A percentile compares a stretch with the other conserved stretches of the same genome.
These are phyloP conservation scores for Chrysodeixis includens DNA, from an alignment of 2,888 invertebrate species.

Conservation along the genomic window DNA sequence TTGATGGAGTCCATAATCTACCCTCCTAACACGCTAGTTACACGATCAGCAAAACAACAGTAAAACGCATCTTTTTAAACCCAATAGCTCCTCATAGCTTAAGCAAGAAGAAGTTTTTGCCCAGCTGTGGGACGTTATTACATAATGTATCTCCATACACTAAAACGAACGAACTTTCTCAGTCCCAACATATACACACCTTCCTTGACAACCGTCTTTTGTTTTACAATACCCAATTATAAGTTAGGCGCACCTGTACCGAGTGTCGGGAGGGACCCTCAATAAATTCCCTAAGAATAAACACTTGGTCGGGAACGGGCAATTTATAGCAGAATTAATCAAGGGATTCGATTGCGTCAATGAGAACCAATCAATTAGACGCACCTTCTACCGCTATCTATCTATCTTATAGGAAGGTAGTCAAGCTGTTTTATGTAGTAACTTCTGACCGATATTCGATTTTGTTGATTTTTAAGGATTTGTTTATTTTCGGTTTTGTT, in stretches of 20 bases:
- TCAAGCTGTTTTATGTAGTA: constrained; percentile 23
- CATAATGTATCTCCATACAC: too few species aligned
- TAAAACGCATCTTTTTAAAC: too few species aligned
- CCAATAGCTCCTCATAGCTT: too few species aligned
- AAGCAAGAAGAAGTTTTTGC: too few species aligned
- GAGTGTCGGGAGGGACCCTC: constrained; percentile 35
- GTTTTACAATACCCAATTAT: background rate
- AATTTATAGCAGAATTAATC: constrained; percentile 66
- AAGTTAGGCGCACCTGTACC: constrained; percentile 37
- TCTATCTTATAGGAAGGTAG: constrained; percentile 14
- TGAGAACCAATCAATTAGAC: constrained; percentile 69
- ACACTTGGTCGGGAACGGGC: constrained; percentile 37
- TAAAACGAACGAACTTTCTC: too few species aligned
- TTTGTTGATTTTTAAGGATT: constrained; percentile 10
- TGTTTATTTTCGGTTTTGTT: background rate
- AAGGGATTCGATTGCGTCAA: constrained; percentile 65
- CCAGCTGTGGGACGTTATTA: too few species aligned
- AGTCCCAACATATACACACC: too few species aligned
- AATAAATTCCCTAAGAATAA: constrained; percentile 55
- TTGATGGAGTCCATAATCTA: too few species aligned
- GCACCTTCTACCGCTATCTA: constrained; percentile 18
- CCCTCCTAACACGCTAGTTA: too few species aligned
- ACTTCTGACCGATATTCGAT: constrained; percentile 35
- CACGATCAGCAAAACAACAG: too few species aligned
- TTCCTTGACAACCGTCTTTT: background rate